Percentiles rank a stretch among this genome's conserved stretches.
Evolutionary conservation across 1,140 invertebrate species (phyloP).

Genomic region (Meloidogyne floridensis): DNA sequence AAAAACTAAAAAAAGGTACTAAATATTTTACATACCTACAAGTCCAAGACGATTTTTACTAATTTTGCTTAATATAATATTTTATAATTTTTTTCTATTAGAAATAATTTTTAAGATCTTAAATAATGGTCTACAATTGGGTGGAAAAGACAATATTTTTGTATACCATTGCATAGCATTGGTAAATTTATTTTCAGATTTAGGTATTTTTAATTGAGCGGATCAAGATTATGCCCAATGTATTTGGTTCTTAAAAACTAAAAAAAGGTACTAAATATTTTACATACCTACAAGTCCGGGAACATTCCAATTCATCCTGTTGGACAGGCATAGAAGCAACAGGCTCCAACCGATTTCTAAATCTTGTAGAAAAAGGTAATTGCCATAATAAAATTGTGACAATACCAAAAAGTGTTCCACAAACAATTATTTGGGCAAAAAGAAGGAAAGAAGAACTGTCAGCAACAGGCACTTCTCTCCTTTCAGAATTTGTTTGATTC

Average conservation of each 20-base stretch:
- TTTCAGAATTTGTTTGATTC: conserved; percentile 19
- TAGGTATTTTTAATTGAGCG: too few species aligned
- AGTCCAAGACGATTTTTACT: background rate
- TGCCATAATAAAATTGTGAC: conserved; percentile 11
- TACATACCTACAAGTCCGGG: conserved; percentile 17
- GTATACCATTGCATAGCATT: too few species aligned
- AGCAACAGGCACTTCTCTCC: background rate
- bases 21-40: conserved; percentile 10
- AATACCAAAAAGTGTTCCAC: conserved; percentile 17
- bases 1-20: too few species aligned
- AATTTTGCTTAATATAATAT: too few species aligned
- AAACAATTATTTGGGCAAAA: conserved; percentile 23
- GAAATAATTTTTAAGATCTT: too few species aligned
- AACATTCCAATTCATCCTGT: conserved; percentile 23
- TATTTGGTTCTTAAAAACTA: too few species aligned
- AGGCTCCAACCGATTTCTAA: background rate
- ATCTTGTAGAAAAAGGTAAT: conserved; percentile 19
- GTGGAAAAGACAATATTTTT: too few species aligned
- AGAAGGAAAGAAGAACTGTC: background rate
- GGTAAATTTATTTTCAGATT: too few species aligned
- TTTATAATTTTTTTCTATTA: too few species aligned
- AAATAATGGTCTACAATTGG: too few species aligned
- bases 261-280: background rate
- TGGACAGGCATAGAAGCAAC: conserved; percentile 18
- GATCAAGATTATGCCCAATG: too few species aligned